Percentiles rank a stretch among this genome's conserved stretches.
These are phyloP conservation scores for Gambusia affinis DNA, from an alignment of 2,113 vertebrate genomes.

Conservation along the genomic window DNA sequence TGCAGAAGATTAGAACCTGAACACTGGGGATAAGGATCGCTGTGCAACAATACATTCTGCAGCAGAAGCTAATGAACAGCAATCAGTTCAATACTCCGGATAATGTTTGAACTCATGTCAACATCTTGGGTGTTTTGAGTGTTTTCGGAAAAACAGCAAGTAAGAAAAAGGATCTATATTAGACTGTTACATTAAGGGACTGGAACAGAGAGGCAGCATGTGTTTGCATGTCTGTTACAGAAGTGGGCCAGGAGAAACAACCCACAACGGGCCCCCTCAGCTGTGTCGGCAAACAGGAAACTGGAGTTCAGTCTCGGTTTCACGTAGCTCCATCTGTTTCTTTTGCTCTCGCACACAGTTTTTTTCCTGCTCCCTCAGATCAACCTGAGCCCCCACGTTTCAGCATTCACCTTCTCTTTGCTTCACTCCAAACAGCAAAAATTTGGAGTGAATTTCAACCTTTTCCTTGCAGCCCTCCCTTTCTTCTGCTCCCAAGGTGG, in stretches of 20 bases:
- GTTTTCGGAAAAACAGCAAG: conserved; percentile 20
- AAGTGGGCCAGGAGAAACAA: conserved; percentile 45
- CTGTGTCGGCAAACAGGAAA: conserved; percentile 75
- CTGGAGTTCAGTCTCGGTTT: conserved; percentile 62
- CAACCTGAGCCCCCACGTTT: conserved; percentile 26
- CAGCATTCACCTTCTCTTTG: conserved; percentile 19
- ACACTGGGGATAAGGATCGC: background rate
- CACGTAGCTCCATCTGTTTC: conserved; percentile 53
- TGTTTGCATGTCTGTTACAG: conserved; percentile 26
- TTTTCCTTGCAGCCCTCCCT: conserved; percentile 24
- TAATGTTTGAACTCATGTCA: background rate
- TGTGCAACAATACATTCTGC: background rate
- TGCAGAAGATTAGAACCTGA: background rate
- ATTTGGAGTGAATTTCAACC: conserved; percentile 1
- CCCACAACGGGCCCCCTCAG: conserved; percentile 61
- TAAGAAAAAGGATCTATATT: conserved; percentile 15
- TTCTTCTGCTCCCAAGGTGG: conserved; percentile 41
- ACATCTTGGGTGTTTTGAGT: conserved; percentile 1
- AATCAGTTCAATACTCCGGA: too few species aligned
- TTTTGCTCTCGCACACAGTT: conserved; percentile 15
- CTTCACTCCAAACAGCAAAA: conserved; percentile 29
- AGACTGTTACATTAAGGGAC: conserved; percentile 29
- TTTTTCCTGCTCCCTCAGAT: conserved; percentile 18
- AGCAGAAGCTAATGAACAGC: too few species aligned
- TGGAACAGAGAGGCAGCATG: conserved; percentile 7